Evolutionary conservation across 1,140 invertebrate species (phyloP).

Genomic region (Daktulosphaira vitifoliae): DNA sequence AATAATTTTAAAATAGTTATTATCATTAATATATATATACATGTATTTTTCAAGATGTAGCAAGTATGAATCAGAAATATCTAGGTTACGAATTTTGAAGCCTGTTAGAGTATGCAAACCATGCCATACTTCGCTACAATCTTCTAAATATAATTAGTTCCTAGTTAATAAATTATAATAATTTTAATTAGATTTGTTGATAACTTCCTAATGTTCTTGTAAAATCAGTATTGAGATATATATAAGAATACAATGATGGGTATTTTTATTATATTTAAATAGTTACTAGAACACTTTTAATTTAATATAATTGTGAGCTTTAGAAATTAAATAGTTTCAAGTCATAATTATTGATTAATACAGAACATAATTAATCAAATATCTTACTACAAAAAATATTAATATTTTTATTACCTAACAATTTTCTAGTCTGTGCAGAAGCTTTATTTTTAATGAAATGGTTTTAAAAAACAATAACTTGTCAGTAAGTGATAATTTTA

Average conservation of each 20-base stretch:
- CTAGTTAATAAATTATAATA: conserved; percentile 1
- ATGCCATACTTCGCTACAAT: conserved; percentile 54
- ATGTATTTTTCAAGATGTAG: conserved; percentile 53
- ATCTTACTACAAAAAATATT: background rate
- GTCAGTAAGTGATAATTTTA: too few species aligned
- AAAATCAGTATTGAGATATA: too few species aligned
- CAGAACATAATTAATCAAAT: too few species aligned
- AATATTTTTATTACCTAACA: conserved; percentile 11
- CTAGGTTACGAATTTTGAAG: conserved; percentile 76
- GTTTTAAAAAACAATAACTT: too few species aligned
- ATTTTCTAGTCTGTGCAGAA: conserved; percentile 8
- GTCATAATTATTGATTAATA: too few species aligned
- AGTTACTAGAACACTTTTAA: too few species aligned
- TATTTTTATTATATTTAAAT: too few species aligned
- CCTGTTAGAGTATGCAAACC: conserved; percentile 84
- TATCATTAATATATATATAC: conserved; percentile 20
- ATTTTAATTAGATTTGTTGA: too few species aligned
- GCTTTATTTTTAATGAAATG: background rate
- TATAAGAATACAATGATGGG: too few species aligned
- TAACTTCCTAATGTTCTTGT: too few species aligned
- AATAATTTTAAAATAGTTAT: background rate
- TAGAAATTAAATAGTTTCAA: too few species aligned
- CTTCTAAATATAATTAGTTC: conserved; percentile 18
- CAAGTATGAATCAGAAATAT: conserved; percentile 89
- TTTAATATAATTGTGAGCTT: too few species aligned